These are phyloP conservation scores for Diadegma fenestrale DNA, from an alignment of 2,888 invertebrate species.

Conservation along the genomic window DNA sequence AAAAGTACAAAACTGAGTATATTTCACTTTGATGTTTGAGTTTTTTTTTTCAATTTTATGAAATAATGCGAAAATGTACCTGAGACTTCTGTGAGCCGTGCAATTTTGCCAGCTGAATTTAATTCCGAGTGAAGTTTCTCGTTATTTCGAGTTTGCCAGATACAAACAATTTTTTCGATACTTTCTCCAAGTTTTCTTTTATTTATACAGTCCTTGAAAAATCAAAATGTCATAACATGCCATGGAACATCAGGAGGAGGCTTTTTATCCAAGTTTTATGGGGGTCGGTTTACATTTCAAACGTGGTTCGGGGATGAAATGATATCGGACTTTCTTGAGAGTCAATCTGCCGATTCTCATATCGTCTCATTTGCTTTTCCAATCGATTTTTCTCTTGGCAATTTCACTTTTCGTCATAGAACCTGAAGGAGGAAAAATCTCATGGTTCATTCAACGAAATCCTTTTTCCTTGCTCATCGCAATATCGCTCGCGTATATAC, in stretches of 20 bases:
- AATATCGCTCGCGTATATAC: conserved; percentile 27
- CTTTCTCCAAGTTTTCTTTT: background rate
- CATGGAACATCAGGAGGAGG: background rate
- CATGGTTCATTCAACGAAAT: conserved; percentile 63
- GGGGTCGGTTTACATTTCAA: background rate
- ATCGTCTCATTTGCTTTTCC: conserved; percentile 38
- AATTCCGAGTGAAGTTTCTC: background rate
- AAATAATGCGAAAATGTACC: background rate
- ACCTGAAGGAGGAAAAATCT: conserved; percentile 21
- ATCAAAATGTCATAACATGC: background rate
- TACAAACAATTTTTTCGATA: background rate
- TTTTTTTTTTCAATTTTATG: background rate
- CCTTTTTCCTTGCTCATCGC: conserved; percentile 37
- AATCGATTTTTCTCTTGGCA: conserved; percentile 12
- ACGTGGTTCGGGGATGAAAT: conserved; percentile 10
- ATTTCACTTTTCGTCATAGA: background rate
- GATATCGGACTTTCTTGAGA: conserved; percentile 5
- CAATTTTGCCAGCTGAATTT: background rate
- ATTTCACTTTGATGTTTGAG: conserved; percentile 26
- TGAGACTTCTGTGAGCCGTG: background rate
- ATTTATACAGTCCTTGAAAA: background rate
- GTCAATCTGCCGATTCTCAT: conserved; percentile 11
- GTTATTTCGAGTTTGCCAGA: background rate
- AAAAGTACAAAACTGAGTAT: background rate
- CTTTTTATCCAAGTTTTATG: background rate